A percentile compares a stretch with the other conserved stretches of the same genome.
These are phyloP conservation scores for Eremobia ochroleuca DNA, from an alignment of 2,888 invertebrate genomes.

Conservation along the genomic window DNA sequence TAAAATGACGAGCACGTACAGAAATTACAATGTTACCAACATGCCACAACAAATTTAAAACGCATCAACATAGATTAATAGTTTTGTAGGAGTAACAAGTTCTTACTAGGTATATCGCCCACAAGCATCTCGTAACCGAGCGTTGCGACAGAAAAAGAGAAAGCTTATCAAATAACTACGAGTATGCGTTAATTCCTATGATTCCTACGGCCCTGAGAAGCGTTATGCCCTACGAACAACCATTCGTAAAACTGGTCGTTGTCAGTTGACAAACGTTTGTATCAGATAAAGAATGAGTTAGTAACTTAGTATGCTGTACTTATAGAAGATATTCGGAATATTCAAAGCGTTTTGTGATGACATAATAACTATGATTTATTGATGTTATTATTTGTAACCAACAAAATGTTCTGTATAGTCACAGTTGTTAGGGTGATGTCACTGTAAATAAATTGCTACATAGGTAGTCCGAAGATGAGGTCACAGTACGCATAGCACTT, in stretches of 20 bases:
- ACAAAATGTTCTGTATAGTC: neutral
- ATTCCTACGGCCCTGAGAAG: slow-evolving; percentile 34
- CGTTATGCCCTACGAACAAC: slow-evolving; percentile 59
- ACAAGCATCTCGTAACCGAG: slow-evolving; percentile 44
- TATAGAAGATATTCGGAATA: slow-evolving; percentile 12
- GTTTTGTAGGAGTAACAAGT: slow-evolving; percentile 39
- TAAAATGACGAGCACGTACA: neutral
- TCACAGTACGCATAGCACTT: neutral
- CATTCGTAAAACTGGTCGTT: slow-evolving; percentile 9
- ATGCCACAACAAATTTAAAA: slow-evolving; percentile 19
- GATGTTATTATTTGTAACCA: slow-evolving; percentile 4
- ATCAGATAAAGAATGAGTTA: slow-evolving; percentile 25
- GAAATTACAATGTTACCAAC: slow-evolving; percentile 7
- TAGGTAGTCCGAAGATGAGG: neutral
- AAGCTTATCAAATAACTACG: slow-evolving; percentile 63
- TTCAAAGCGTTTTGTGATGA: slow-evolving; percentile 8
- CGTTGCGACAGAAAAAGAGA: slow-evolving; percentile 64
- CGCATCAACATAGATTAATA: slow-evolving; percentile 31
- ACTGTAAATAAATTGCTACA: neutral
- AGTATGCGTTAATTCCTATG: slow-evolving; percentile 50
- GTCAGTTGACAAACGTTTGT: slow-evolving; percentile 19
- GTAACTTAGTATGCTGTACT: slow-evolving; percentile 5
- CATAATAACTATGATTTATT: neutral
- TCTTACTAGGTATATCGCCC: slow-evolving; percentile 43
- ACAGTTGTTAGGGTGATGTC: slow-evolving; percentile 4